These are phyloP conservation scores for Thelaira solivaga DNA, from an alignment of 2,888 invertebrate species.

Conservation along the genomic window DNA sequence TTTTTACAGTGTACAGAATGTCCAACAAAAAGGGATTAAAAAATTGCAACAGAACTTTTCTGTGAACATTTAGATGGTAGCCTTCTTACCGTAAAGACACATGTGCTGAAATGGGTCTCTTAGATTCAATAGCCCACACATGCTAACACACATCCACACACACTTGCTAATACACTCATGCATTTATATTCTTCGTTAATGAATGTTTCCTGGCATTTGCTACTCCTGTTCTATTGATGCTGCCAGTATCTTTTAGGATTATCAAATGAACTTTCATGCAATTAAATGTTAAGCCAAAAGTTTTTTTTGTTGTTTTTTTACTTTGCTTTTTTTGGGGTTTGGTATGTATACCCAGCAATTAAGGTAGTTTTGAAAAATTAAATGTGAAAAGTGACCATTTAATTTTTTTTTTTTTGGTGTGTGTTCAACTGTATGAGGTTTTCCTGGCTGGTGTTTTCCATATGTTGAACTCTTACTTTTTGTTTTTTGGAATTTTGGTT, in stretches of 20 bases:
- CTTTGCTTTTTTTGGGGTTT: slow-evolving; percentile 33
- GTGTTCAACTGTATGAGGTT: slow-evolving; percentile 39
- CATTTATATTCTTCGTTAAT: slow-evolving; percentile 40
- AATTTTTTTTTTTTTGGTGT: slow-evolving; percentile 37
- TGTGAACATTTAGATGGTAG: background rate
- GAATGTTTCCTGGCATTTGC: slow-evolving; percentile 42
- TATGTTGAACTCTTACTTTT: background rate
- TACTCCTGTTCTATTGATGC: slow-evolving; percentile 25
- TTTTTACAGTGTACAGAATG: slow-evolving; percentile 48
- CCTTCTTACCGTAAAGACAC: slow-evolving; percentile 64
- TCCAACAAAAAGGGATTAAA: slow-evolving; percentile 72
- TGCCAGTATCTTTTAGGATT: slow-evolving; percentile 60
- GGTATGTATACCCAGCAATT: slow-evolving; percentile 69
- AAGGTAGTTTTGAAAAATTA: slow-evolving; percentile 71
- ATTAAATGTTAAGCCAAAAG: slow-evolving; percentile 65
- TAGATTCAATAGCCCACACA: slow-evolving; percentile 29
- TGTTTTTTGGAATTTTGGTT: slow-evolving; percentile 16
- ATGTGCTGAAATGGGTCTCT: slow-evolving; percentile 66
- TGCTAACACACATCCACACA: background rate
- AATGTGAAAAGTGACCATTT: slow-evolving; percentile 64
- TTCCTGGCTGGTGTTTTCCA: slow-evolving; percentile 28
- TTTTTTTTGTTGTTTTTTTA: slow-evolving; percentile 63
- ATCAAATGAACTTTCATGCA: slow-evolving; percentile 67
- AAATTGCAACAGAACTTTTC: slow-evolving; percentile 63
- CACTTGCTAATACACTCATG: slow-evolving; percentile 3